A percentile compares a stretch with the other conserved stretches of the same genome.
phyloP scores from a whole-genome alignment of 2,797 vertebrate species.

The Bucorvus abyssinicus region DNA sequence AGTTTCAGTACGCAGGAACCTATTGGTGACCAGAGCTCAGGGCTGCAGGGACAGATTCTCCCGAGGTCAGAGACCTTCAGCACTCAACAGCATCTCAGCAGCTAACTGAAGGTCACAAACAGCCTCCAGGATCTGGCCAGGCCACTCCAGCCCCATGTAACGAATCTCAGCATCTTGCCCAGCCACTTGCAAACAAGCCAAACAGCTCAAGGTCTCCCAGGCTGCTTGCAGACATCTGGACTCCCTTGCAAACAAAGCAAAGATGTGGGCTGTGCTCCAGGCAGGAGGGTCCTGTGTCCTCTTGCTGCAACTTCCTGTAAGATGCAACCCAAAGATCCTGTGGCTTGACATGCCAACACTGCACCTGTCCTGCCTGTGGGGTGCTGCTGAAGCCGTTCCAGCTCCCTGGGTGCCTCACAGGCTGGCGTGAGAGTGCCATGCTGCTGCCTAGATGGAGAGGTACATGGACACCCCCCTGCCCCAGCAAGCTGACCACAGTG shows the following conservation, averaged over 20 bases:
- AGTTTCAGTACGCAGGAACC: background rate
- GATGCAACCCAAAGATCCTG: background rate
- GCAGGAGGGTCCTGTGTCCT: background rate
- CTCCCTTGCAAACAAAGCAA: background rate
- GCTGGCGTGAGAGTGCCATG: background rate
- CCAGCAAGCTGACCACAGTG: background rate
- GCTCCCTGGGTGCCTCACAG: background rate
- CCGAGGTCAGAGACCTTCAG: background rate
- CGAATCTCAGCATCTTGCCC: background rate
- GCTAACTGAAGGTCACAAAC: background rate
- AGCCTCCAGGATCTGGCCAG: background rate
- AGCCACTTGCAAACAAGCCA: background rate
- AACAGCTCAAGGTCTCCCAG: background rate
- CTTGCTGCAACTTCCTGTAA: background rate
- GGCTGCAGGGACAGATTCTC: background rate
- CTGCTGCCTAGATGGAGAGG: background rate
- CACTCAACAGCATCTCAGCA: background rate
- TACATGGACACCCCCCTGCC: background rate
- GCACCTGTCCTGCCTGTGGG: background rate
- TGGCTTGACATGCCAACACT: background rate
- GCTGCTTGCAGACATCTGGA: background rate
- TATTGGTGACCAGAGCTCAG: background rate
- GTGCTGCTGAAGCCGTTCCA: background rate
- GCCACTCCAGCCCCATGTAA: background rate
- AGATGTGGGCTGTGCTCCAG: background rate